Evolutionary conservation across 2,113 vertebrate species (phyloP), one percentile per base, ranked within the genome.

Genomic region (Podarcis cretensis): DNA sequence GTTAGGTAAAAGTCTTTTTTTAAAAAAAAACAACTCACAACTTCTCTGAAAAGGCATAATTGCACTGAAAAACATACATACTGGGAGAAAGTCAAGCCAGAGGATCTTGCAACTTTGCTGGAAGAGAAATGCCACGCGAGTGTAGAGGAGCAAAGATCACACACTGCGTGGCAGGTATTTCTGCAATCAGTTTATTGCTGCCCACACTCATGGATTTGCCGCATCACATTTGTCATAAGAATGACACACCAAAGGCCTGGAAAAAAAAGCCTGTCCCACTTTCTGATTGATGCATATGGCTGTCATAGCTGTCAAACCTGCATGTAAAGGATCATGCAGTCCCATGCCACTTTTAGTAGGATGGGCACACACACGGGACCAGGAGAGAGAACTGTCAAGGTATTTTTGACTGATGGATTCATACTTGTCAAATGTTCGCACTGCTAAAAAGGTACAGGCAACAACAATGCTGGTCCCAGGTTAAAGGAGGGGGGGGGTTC

Each of bases 151-250:
- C 40, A 81, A 54, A 80, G 77, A 71, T 73, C 77, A 87, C 77
- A 20, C 25, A 23, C 71, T 32, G 20, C 13, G 4, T 54, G 21
- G 71, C 71, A 88, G 87, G 14, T 68, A 76, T 54, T 83, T 83
- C 73, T 68, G 12, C 76, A 81, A 88, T 88, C 87, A 27, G 48
- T 77, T 54, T 66, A 88, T 68, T 76, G 80, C 81, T 88, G 25
- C 76, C 63, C 76, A 32, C 30, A 37, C 43, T 65, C 40, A n/a
- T 35, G 65, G 59, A 77, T 77, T 21, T 9, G 65, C 23, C 8
- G n/a, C 71, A n/a, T 57, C 81, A 77, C 71, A 83, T 77, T 66
- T 83, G 48, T 83, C 63, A 83, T 66, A 66, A 27, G 71, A 88
- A 69, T 27, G 30, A 25, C 23, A 27, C 30, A 54, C 21, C 16